Evolutionary conservation across 2,113 vertebrate species (phyloP).

Genomic region (Prinia subflava): DNA sequence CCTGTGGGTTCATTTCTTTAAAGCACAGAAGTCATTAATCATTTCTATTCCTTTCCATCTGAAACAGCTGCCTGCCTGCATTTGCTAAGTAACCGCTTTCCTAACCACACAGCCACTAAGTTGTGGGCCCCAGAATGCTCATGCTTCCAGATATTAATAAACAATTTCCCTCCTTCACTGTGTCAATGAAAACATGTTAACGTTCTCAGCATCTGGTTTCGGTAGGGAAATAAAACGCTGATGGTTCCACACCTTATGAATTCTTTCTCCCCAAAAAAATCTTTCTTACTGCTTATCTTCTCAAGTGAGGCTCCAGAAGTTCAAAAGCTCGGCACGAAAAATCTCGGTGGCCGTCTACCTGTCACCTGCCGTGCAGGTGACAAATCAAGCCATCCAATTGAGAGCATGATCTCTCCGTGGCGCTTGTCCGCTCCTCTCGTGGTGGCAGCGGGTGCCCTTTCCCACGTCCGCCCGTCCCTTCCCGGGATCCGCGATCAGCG

Average conservation of each 20-base stretch:
- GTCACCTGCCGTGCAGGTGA: background rate
- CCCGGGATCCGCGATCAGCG: background rate
- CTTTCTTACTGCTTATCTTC: background rate
- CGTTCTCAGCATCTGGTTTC: background rate
- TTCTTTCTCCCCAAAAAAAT: background rate
- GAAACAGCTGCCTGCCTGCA: constrained; percentile 60
- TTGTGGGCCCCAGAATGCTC: constrained; percentile 30
- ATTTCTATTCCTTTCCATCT: constrained; percentile 59
- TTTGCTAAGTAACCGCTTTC: constrained; percentile 46
- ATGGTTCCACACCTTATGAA: background rate
- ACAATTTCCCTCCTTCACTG: constrained; percentile 15
- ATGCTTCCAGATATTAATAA: constrained; percentile 48
- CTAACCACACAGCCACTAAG: constrained; percentile 34
- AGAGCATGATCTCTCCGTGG: rapidly evolving
- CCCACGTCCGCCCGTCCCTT: background rate
- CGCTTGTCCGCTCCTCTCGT: background rate
- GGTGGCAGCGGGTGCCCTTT: rapidly evolving
- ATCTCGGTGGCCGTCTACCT: background rate
- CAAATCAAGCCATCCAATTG: background rate
- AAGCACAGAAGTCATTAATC: constrained; percentile 60
- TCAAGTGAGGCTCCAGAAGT: background rate
- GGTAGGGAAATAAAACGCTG: background rate
- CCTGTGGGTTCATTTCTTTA: constrained; percentile 57
- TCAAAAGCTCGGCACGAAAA: background rate
- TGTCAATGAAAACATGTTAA: constrained; percentile 19